phyloP scores from a whole-genome alignment of 2,113 vertebrate genomes.

The Mionectes macconnelli region DNA sequence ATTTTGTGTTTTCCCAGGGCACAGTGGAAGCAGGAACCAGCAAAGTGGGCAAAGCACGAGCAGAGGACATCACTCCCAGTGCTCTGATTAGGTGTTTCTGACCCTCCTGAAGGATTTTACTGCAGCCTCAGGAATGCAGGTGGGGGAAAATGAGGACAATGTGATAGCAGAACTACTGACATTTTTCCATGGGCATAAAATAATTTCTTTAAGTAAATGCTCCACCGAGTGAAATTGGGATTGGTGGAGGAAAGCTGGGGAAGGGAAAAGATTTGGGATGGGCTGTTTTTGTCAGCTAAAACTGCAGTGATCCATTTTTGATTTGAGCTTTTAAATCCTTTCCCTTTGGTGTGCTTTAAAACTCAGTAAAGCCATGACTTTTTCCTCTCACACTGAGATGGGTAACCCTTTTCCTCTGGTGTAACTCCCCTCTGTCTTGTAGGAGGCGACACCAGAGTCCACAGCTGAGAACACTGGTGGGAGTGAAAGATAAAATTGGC shows the following conservation, averaged over 20 bases:
- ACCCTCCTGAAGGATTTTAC: neutral
- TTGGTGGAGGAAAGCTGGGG: neutral
- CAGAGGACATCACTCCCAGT: neutral
- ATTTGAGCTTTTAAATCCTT: neutral
- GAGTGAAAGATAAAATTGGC: neutral
- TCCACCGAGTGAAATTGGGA: neutral
- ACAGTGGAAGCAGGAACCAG: neutral
- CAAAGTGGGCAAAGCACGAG: neutral
- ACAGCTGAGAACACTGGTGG: neutral
- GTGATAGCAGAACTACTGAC: too few relatives aligned
- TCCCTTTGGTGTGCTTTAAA: neutral
- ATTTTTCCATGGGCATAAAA: neutral
- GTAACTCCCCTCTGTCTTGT: neutral
- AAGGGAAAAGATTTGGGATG: neutral
- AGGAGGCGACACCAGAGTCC: neutral
- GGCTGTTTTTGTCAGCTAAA: neutral
- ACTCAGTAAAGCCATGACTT: neutral
- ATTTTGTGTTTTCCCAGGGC: neutral
- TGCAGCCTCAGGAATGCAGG: neutral
- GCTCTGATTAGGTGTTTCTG: neutral
- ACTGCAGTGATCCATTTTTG: neutral
- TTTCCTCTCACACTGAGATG: neutral
- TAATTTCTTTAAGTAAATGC: neutral
- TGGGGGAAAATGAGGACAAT: neutral
- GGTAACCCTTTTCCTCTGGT: neutral